Conservation (phyloP, 2,113 vertebrate species). For the Abramis brama region DNA sequence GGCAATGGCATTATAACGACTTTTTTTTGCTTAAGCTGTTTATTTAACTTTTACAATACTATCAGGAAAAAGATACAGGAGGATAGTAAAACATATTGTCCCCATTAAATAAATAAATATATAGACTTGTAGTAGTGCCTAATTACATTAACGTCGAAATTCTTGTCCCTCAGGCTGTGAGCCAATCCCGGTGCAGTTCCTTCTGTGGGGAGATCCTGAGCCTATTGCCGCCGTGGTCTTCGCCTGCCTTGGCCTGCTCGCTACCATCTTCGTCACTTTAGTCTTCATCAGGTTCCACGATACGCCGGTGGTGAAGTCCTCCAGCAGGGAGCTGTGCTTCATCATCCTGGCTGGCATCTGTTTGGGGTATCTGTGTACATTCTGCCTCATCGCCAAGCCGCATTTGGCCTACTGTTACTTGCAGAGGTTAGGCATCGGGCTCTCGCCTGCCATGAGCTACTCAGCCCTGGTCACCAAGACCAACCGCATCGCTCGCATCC, state of each 20-base stretch:
- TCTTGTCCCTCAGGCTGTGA: conserved; percentile 84
- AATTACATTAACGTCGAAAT: conserved; percentile 33
- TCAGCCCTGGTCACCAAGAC: conserved; percentile 98
- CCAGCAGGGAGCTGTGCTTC: conserved; percentile 97
- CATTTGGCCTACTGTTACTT: conserved; percentile 94
- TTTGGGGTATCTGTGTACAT: conserved; percentile 94
- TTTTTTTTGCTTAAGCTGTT: too few relatives aligned
- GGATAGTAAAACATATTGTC: too few relatives aligned
- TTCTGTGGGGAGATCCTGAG: conserved; percentile 95
- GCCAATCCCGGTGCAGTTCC: conserved; percentile 92
- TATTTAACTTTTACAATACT: too few relatives aligned
- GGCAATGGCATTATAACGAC: not conserved
- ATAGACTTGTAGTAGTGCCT: not conserved
- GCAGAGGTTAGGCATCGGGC: conserved; percentile 92
- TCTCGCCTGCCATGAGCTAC: conserved; percentile 98
- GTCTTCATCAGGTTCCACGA: conserved; percentile 96
- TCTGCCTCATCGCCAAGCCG: conserved; percentile 95
- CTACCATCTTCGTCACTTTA: conserved; percentile 92
- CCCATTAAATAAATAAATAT: too few relatives aligned
- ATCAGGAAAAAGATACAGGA: too few relatives aligned
- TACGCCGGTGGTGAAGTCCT: conserved; percentile 97
- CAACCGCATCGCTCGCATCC: conserved; percentile 96
- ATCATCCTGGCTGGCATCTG: conserved; percentile 97
- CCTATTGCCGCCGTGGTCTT: conserved; percentile 97
- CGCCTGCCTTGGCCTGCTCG: conserved; percentile 90